phyloP scores from a whole-genome alignment of 2,797 vertebrate genomes.

The Carcharodon carcharias region DNA sequence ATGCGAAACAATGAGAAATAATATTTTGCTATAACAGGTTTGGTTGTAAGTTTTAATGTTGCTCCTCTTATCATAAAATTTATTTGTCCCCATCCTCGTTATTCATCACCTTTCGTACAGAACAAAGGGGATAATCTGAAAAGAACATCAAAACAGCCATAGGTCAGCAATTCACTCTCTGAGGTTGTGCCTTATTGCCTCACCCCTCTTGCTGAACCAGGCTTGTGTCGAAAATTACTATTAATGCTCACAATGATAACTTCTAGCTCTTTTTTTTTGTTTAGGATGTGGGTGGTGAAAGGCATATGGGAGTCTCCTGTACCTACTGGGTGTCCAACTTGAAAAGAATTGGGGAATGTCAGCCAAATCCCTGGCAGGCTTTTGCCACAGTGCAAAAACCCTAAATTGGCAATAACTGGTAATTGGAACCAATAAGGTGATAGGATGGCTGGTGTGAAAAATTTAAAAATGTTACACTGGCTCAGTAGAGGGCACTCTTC shows the following conservation, averaged over 20 bases:
- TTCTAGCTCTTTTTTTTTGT: neutral
- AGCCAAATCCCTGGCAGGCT: neutral
- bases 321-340: neutral
- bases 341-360: neutral
- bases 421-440: neutral
- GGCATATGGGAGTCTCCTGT: neutral
- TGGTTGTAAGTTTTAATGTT: no score
- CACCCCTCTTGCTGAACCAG: neutral
- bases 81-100: neutral
- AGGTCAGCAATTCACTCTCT: neutral
- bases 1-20: neutral
- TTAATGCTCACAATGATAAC: neutral
- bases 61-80: no score
- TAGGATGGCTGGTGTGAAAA: neutral
- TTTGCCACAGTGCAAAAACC: no score
- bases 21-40: neutral
- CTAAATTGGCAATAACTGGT: neutral
- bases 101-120: neutral
- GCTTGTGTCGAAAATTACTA: neutral
- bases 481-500: neutral
- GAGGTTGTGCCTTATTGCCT: neutral
- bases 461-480: neutral
- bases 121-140: neutral
- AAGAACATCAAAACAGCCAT: neutral
- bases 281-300: neutral